These are phyloP conservation scores for Paradisaea rubra DNA, from an alignment of 2,113 vertebrate species.

Conservation along the genomic window DNA sequence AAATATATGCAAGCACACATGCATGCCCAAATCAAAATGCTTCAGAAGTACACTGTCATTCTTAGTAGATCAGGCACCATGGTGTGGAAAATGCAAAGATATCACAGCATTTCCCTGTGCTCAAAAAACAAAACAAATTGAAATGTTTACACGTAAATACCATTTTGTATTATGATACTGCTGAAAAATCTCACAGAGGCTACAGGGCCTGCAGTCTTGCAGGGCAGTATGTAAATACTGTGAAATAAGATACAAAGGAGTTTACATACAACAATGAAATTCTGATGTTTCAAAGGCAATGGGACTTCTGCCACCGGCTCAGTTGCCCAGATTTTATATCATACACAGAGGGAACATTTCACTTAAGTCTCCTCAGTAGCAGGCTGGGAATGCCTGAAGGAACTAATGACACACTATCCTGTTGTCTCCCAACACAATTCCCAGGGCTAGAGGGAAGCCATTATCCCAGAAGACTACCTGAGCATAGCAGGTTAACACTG, in stretches of 20 bases:
- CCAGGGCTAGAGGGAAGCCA: not conserved
- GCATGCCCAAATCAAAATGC: not conserved
- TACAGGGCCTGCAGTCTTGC: not conserved
- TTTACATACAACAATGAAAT: not conserved
- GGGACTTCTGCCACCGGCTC: not conserved
- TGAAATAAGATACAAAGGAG: not conserved
- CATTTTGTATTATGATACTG: not conserved
- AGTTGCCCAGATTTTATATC: not conserved
- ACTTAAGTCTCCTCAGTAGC: not conserved
- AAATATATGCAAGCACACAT: not conserved
- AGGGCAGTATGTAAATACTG: not conserved
- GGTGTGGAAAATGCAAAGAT: not conserved
- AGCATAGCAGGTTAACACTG: not conserved
- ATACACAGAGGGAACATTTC: not conserved
- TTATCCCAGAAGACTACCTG: not conserved
- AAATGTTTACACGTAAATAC: not conserved
- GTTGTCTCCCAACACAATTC: not conserved
- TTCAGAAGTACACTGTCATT: not conserved
- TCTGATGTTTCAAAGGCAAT: not conserved
- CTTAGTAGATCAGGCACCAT: not conserved
- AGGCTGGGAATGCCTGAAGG: not conserved
- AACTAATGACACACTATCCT: not conserved
- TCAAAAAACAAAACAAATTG: not conserved
- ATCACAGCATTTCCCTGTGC: not conserved
- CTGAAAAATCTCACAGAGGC: not conserved